Base-by-base conservation (phyloP, 2,113 vertebrate species). In the Hippocampus zosterae region DNA sequence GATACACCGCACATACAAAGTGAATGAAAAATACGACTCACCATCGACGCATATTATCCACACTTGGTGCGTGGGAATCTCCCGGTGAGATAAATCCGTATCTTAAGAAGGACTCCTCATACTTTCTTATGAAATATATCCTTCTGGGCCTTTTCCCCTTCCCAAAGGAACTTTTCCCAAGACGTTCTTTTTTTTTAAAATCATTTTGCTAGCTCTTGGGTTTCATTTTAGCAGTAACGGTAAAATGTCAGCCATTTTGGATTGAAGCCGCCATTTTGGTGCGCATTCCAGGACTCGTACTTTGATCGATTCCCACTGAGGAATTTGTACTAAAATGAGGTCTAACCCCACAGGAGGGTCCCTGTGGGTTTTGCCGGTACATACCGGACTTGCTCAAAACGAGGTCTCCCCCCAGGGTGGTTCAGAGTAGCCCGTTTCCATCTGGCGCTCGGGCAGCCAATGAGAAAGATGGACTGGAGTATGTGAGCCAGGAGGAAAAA, bases 401-500 rank as follows among this genome's bases (percentile, higher is more conserved):
- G 74, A 71, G 83, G 59, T 33, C 27, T 60, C 56, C 56, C 23
- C 82, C 79, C 18, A 78, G 80, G 87, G 89, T 91, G 85, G 83
- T 87, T 88, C 81, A 75, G 80, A 82, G 80, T 81, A 75, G 75
- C 76, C 48, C 73, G 75, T 68, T 78, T 89, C 90, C 90, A 91
- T 91, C 92, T 91, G 92, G 81, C 64, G 56, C 71, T 70, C 70
- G 82, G 88, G 90, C 88, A 90, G 71, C 78, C 69, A 85, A 88
- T 90, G 81, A 91, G 89, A 89, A 89, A 88, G 84, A 83, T 25
- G 21, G 69, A 81, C 11, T 27, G 79, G 68, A 68, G 62, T 42
- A 71, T 70, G 75, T 61, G 69, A 70, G 87, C 82, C 90, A 88
- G 73, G 75, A 80, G 81, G 80, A 84, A 82, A 64, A 42, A n/a